A percentile compares a stretch with the other conserved stretches of the same genome.
Conservation (phyloP, 1,140 invertebrate species). For the Pogonognathellus flavescens region DNA sequence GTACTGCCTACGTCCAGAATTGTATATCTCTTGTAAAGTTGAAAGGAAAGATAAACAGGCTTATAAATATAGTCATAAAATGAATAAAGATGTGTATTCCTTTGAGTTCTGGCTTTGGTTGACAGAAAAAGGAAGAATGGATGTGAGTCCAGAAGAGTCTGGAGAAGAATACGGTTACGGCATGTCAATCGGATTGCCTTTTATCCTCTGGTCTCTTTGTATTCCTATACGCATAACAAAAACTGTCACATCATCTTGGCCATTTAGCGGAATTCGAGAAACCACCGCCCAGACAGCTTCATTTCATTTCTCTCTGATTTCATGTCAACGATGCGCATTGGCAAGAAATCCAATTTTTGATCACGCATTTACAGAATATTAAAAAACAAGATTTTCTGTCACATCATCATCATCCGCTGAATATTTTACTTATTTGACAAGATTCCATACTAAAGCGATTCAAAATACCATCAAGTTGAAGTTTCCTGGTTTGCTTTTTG, state of each 20-base stretch:
- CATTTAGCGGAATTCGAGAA: conserved; percentile 19
- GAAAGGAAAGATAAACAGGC: neutral
- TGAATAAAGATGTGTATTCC: no score
- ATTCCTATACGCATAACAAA: neutral
- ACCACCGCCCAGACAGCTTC: neutral
- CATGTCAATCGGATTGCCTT: neutral
- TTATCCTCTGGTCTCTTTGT: neutral
- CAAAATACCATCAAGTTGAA: neutral
- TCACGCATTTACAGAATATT: neutral
- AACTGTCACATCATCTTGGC: conserved; percentile 37
- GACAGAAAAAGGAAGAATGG: no score
- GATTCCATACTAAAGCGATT: neutral
- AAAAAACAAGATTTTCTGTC: neutral
- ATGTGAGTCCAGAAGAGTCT: neutral
- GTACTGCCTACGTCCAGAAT: no score
- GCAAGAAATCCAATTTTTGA: neutral
- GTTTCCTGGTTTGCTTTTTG: neutral
- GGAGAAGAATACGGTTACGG: neutral
- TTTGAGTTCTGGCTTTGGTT: no score
- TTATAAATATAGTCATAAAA: no score
- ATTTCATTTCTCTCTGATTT: neutral
- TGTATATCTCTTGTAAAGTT: no score
- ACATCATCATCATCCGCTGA: neutral
- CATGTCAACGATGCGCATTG: neutral
- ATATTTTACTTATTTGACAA: neutral